A percentile compares a stretch with the other conserved stretches of the same genome.
Evolutionary conservation across 1,140 invertebrate species (phyloP).

Genomic region (Asobara japonica): DNA sequence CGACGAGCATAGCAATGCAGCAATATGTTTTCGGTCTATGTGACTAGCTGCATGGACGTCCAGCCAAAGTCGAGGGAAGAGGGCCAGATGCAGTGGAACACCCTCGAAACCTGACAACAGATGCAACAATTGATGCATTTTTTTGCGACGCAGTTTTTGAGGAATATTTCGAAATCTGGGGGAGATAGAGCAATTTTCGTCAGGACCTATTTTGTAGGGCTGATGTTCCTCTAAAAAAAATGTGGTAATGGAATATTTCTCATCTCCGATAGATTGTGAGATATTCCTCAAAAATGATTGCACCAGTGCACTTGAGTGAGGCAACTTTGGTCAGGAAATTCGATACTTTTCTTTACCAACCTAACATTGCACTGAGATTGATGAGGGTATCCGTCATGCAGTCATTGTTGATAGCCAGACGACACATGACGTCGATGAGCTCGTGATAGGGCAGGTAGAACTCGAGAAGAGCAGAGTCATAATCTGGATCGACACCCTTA

Average conservation of each 20-base stretch:
- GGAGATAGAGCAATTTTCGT: no score
- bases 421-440: conserved; percentile 87
- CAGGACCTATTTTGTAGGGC: no score
- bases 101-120: conserved; percentile 89
- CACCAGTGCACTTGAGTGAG: no score
- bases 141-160: no score
- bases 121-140: no score
- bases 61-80: conserved; percentile 87
- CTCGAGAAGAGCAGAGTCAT: conserved; percentile 79
- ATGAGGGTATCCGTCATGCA: conserved; percentile 82
- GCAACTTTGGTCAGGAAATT: no score
- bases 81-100: conserved; percentile 81
- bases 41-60: conserved; percentile 82
- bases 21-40: conserved; percentile 80
- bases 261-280: no score
- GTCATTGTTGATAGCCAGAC: conserved; percentile 85
- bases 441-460: conserved; percentile 87
- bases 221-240: no score
- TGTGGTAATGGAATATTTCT: no score
- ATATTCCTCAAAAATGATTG: no score
- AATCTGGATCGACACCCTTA: conserved; percentile 80
- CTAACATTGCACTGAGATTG: conserved; percentile 84
- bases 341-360: no score
- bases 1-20: conserved; percentile 79
- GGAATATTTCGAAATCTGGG: no score